Percentiles rank a stretch among this genome's conserved stretches.
phyloP scores from a whole-genome alignment of 2,797 vertebrate species.

The Oreortyx pictus region DNA sequence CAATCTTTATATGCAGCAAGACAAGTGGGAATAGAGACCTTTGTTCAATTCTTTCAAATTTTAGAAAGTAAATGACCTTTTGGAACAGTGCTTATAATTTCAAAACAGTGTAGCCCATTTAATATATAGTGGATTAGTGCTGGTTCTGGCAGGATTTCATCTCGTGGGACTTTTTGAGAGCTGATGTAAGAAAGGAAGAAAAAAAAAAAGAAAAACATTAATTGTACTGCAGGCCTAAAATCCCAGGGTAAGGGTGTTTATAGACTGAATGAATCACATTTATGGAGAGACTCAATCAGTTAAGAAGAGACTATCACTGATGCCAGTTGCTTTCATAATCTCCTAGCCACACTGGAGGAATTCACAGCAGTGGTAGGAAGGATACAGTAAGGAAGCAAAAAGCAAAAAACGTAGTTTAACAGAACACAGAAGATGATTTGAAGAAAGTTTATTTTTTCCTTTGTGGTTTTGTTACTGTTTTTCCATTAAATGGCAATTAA shows the following conservation, averaged over 20 bases:
- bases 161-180: slow-evolving; percentile 34
- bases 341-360: not conserved
- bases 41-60: slow-evolving; percentile 42
- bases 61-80: slow-evolving; percentile 47
- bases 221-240: slow-evolving; percentile 17
- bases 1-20: slow-evolving; percentile 37
- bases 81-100: slow-evolving; percentile 24
- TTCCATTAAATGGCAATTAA: not conserved
- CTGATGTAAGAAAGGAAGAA: slow-evolving; percentile 5
- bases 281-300: not conserved
- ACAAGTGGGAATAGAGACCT: slow-evolving; percentile 56
- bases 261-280: slow-evolving; percentile 25
- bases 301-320: not conserved
- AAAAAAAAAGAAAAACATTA: not conserved
- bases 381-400: not conserved
- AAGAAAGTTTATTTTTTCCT: not conserved
- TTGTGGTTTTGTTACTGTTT: not conserved
- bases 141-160: slow-evolving; percentile 56
- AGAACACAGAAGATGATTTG: not conserved
- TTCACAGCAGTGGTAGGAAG: not conserved
- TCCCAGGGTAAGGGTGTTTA: slow-evolving; percentile 1
- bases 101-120: not conserved
- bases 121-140: slow-evolving; percentile 54
- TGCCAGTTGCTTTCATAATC: slow-evolving; percentile 35
- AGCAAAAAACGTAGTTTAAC: not conserved